Base-by-base conservation (phyloP, 2,888 invertebrate genomes). In the Scrobipalpa costella region DNA sequence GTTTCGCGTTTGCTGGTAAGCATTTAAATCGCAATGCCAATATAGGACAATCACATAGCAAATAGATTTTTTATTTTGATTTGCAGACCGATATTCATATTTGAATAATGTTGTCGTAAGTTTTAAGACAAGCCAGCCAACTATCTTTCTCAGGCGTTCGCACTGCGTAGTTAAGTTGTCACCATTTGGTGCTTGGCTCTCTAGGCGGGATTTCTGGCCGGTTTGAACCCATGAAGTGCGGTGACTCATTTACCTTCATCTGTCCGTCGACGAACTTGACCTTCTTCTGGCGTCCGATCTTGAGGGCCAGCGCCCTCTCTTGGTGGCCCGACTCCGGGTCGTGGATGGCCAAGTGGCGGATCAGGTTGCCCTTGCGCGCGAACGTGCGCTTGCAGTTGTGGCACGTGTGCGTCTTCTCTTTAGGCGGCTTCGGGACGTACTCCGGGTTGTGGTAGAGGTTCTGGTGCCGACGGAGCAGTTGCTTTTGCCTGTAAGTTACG, bases 381-480 rank as follows among this genome's bases (percentile, higher is more conserved):
- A 96, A 96, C 0, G 94, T 93, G 19, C 95, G 93, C 33, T 93
- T 88, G 79, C 96, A 96, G 77, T 96, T 95, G 13, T 96, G 95
- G 85, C 98, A 98, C 47, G 95, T 95, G 83, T 98, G 97, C 0
- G 95, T 95, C 85, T 98, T 98, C 80, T 97, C 97, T 71, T 96
- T 95, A 0, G 98, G 98, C 21, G 94, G 93, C 60, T 98, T 98
- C 6, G 97, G 96, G 64, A 96, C 94, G 80, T 98, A 98, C 73
- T 95, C 93, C 0, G 97, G 97, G 81, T 98, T 97, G 86, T 99
- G 99, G 83, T 98, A 97, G 3, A 98, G 90, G 86, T 98, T 98
- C 76, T 96, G 95, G 80, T 99, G 99, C 0, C 98, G 94, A 66
- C 95, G 95, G 13, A 99, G 92, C 62, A 98, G 90, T 81, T 98